Conservation (phyloP, 2,113 vertebrate species). For the Isichthys henryi region DNA sequence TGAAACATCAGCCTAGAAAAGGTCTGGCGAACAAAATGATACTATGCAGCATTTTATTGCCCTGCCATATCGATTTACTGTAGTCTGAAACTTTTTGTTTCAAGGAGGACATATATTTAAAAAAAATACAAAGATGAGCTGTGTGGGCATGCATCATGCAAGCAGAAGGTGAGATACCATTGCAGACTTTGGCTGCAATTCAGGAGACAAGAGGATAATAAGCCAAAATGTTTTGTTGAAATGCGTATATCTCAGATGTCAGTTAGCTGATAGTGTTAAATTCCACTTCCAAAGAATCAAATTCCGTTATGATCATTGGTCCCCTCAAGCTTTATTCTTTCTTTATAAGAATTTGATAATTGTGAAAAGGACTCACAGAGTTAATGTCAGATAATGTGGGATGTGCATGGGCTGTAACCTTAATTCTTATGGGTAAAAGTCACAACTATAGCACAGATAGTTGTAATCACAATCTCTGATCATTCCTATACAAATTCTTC, state of each 20-base stretch:
- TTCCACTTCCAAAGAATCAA: conserved; percentile 19
- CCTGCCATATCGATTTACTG: background rate
- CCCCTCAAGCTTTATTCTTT: background rate
- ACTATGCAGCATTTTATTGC: background rate
- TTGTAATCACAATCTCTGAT: background rate
- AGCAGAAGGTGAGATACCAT: conserved; percentile 5
- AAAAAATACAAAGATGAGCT: background rate
- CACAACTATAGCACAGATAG: background rate
- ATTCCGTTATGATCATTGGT: conserved; percentile 3
- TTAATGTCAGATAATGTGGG: background rate
- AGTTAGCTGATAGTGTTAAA: conserved; percentile 13
- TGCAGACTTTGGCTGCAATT: background rate
- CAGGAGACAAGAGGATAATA: background rate
- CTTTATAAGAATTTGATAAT: background rate
- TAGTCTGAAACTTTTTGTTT: background rate
- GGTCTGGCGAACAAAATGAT: background rate
- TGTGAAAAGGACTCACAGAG: background rate
- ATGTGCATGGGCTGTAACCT: background rate
- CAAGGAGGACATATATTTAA: background rate
- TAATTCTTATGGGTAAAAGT: background rate
- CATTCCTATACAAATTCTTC: background rate
- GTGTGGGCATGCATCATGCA: conserved; percentile 2
- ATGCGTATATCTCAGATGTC: background rate
- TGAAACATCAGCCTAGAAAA: background rate
- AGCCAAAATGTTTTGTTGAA: conserved; percentile 16